phyloP scores from a whole-genome alignment of 2,797 vertebrate genomes.

The Megalops cyprinoides region DNA sequence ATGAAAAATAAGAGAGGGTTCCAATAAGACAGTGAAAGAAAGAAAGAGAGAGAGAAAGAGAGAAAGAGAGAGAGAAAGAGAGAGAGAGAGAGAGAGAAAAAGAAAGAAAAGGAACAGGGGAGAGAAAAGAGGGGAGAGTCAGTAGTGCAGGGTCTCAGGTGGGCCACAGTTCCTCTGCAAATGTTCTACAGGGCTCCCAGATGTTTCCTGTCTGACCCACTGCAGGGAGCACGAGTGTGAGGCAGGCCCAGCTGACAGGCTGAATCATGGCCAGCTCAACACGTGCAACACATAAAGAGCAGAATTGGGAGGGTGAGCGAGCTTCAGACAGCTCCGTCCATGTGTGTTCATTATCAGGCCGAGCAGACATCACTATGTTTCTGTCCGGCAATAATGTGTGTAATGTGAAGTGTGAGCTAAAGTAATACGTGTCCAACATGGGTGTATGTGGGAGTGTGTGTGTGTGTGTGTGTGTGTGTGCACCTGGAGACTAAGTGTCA shows the following conservation, averaged over 20 bases:
- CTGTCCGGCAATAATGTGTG: background rate
- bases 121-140: background rate
- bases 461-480: too few species aligned
- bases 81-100: background rate
- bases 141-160: background rate
- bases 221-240: background rate
- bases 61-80: background rate
- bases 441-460: too few species aligned
- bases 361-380: too few species aligned
- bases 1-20: too few species aligned
- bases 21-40: background rate
- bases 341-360: too few species aligned
- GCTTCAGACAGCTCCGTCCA: too few species aligned
- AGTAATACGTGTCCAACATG: too few species aligned
- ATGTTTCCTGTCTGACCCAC: constrained; percentile 1
- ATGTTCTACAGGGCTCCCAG: constrained; percentile 9
- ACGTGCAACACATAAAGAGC: too few species aligned
- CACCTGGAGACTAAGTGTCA: background rate
- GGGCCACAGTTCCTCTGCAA: background rate
- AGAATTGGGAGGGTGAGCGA: too few species aligned
- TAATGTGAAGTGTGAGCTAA: too few species aligned
- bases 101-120: background rate
- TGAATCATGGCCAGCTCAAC: too few species aligned
- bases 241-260: background rate
- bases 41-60: background rate